Evolutionary conservation across 2,888 invertebrate genomes (phyloP).

Genomic region (Sisyra terminalis): DNA sequence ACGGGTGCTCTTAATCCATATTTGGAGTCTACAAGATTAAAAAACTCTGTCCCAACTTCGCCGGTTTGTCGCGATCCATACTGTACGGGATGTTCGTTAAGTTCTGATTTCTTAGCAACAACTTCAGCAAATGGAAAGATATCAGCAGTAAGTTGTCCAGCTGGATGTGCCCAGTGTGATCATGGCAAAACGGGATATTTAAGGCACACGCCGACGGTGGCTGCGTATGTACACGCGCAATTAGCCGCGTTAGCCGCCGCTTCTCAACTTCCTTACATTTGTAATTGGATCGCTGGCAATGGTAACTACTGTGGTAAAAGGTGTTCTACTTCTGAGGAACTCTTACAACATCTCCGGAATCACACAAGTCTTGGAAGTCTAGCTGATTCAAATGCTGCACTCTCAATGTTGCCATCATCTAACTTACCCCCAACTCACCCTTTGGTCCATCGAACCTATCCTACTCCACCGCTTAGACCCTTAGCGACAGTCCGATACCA

Average conservation of each 20-base stretch:
- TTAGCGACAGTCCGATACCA: constrained; percentile 70
- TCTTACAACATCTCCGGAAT: constrained; percentile 69
- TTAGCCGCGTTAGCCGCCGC: constrained; percentile 66
- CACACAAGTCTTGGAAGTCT: constrained; percentile 54
- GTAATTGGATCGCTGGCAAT: constrained; percentile 81
- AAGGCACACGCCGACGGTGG: constrained; percentile 37
- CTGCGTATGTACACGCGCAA: constrained; percentile 66
- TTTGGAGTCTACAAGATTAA: constrained; percentile 71
- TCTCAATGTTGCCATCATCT: constrained; percentile 40
- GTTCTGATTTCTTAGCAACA: constrained; percentile 52
- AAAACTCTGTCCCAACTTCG: constrained; percentile 51
- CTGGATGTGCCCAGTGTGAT: constrained; percentile 81
- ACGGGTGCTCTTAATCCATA: constrained; percentile 62
- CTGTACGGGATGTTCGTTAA: constrained; percentile 80
- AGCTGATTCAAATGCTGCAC: constrained; percentile 31
- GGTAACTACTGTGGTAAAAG: constrained; percentile 80
- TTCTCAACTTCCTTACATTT: constrained; percentile 69
- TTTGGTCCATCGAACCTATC: constrained; percentile 67
- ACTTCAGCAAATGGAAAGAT: constrained; percentile 21
- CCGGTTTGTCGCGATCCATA: constrained; percentile 80
- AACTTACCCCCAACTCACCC: constrained; percentile 53
- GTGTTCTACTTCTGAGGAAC: constrained; percentile 71
- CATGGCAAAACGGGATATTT: constrained; percentile 38
- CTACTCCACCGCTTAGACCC: constrained; percentile 79
- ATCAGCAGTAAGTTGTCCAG: constrained; percentile 45